phyloP scores from a whole-genome alignment of 1,140 invertebrate species.

The Drosophila prosaltans region DNA sequence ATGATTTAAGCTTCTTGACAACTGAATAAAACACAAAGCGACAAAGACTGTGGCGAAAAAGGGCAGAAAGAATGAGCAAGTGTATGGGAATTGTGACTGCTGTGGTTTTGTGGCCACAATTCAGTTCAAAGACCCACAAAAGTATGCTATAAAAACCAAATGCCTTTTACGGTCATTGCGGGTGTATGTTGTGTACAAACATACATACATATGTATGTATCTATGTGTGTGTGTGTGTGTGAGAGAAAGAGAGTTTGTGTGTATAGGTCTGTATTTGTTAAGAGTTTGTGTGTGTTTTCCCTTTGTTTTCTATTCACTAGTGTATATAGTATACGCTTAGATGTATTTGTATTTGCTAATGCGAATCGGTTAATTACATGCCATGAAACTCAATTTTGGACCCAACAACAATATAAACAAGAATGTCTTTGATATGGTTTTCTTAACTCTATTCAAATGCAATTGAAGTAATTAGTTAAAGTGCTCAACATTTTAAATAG shows the following conservation, averaged over 20 bases:
- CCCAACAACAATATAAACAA: slow-evolving; percentile 4
- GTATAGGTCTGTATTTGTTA: background rate
- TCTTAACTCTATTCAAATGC: background rate
- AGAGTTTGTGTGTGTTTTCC: background rate
- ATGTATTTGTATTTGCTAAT: slow-evolving; percentile 35
- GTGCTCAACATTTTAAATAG: background rate
- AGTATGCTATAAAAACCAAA: slow-evolving; percentile 46
- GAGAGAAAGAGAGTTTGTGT: background rate
- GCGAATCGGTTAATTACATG: slow-evolving; percentile 56
- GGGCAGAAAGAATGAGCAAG: slow-evolving; percentile 1
- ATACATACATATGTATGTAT: no score
- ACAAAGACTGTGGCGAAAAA: background rate
- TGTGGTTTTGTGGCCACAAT: slow-evolving; percentile 23
- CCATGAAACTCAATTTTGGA: slow-evolving; percentile 26
- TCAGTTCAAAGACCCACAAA: slow-evolving; percentile 33
- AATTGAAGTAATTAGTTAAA: slow-evolving; percentile 46
- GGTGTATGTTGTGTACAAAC: background rate
- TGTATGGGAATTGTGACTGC: slow-evolving; percentile 1
- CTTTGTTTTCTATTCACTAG: background rate
- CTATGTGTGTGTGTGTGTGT: background rate
- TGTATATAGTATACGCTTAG: background rate
- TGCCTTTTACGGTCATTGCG: slow-evolving; percentile 34
- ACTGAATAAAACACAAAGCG: background rate
- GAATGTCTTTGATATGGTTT: slow-evolving; percentile 3
- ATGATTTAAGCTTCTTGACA: slow-evolving; percentile 8